Evolutionary conservation across 2,113 vertebrate species (phyloP).

Genomic region (Glareola pratincola): DNA sequence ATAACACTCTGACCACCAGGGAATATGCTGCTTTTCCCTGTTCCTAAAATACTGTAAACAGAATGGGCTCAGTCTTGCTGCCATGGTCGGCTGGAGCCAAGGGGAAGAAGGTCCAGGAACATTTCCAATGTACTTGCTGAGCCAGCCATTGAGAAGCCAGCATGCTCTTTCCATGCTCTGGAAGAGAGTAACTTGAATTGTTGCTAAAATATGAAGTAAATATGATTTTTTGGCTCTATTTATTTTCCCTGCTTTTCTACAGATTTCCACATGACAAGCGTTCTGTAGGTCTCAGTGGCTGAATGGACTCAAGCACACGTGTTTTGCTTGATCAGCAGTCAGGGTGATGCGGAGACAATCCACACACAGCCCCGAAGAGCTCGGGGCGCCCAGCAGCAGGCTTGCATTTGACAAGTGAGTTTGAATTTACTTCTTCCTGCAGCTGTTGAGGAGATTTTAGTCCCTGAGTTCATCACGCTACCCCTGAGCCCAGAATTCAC

Average conservation of each 20-base stretch:
- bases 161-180: background rate
- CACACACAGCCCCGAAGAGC: background rate
- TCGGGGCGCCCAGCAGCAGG: background rate
- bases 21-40: background rate
- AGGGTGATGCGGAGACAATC: background rate
- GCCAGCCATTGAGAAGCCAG: background rate
- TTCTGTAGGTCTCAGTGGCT: background rate
- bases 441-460: background rate
- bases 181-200: background rate
- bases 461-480: background rate
- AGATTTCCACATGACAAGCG: background rate
- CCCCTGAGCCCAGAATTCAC: background rate
- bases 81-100: background rate
- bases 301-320: background rate
- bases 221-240: background rate
- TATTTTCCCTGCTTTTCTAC: background rate
- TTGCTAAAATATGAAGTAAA: background rate
- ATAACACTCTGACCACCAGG: background rate
- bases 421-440: conserved; percentile 24
- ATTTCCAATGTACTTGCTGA: background rate
- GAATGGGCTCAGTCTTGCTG: background rate
- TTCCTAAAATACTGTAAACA: background rate
- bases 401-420: background rate
- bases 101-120: background rate
- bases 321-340: background rate